These are phyloP conservation scores for Oryzias melastigma DNA, from an alignment of 2,113 vertebrate genomes.

Conservation along the genomic window DNA sequence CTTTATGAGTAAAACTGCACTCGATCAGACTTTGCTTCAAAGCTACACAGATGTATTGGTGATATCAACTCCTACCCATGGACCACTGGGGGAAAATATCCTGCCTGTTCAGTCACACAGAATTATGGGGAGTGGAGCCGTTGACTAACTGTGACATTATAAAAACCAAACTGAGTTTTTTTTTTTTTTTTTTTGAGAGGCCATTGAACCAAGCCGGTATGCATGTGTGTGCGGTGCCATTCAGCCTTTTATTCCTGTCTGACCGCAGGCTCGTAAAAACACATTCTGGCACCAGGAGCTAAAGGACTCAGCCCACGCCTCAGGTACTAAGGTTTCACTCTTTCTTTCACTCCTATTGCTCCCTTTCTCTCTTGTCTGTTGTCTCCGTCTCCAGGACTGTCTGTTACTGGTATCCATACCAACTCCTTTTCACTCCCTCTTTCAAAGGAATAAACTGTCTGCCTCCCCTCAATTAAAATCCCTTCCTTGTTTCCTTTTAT, in stretches of 20 bases:
- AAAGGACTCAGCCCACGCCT: conserved; percentile 64
- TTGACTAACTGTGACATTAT: conserved; percentile 79
- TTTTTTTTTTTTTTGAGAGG: conserved; percentile 47
- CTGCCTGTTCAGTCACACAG: conserved; percentile 61
- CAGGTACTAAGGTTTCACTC: conserved; percentile 75
- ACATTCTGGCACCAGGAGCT: conserved; percentile 68
- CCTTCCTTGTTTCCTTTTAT: conserved; percentile 30
- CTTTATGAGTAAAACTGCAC: conserved; percentile 4
- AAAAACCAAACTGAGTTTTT: conserved; percentile 70
- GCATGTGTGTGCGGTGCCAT: conserved; percentile 57
- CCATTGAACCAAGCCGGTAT: conserved; percentile 47
- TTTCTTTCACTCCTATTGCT: conserved; percentile 51
- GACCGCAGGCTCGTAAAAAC: conserved; percentile 78
- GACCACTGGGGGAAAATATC: conserved; percentile 34
- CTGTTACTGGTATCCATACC: conserved; percentile 55
- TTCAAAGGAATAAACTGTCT: conserved; percentile 43
- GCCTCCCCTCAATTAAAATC: conserved; percentile 49
- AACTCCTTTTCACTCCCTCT: conserved; percentile 53
- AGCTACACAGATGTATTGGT: conserved; percentile 34
- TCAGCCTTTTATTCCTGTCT: conserved; percentile 78
- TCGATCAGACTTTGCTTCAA: conserved; percentile 21
- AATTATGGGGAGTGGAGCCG: conserved; percentile 62
- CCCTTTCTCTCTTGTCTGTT: conserved; percentile 37
- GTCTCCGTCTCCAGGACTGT: conserved; percentile 55
- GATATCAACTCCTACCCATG: conserved; percentile 27